These are phyloP conservation scores for Leptosomus discolor DNA, from an alignment of 2,113 vertebrate genomes.

Conservation along the genomic window DNA sequence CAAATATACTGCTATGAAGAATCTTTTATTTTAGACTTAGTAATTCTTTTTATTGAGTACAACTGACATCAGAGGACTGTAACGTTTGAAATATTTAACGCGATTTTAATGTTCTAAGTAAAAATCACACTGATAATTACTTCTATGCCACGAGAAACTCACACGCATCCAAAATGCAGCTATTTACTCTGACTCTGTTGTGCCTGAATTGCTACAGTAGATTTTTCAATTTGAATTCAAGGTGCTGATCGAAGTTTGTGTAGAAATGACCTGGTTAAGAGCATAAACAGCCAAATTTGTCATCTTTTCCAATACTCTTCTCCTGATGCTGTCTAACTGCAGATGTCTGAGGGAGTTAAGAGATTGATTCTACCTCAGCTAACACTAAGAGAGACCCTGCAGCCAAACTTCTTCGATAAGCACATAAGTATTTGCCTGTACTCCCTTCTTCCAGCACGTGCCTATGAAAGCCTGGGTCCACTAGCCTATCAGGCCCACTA, in stretches of 20 bases:
- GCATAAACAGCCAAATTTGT: not conserved
- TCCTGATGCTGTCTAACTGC: not conserved
- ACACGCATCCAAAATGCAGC: not conserved
- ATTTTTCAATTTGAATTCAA: not conserved
- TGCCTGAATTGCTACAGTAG: not conserved
- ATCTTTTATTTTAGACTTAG: not conserved
- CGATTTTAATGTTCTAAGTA: not conserved
- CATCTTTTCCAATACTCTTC: not conserved
- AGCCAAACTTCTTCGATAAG: not conserved
- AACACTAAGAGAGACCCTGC: not conserved
- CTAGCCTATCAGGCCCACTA: not conserved
- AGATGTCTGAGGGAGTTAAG: not conserved
- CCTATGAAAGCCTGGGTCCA: not conserved
- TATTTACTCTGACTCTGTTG: not conserved
- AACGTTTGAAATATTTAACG: not conserved
- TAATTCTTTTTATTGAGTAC: not conserved
- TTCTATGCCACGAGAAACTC: not conserved
- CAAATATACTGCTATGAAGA: not conserved
- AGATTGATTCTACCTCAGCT: not conserved
- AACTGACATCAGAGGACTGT: not conserved
- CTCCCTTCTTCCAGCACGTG: not conserved
- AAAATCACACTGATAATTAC: not conserved
- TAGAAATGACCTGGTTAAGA: not conserved
- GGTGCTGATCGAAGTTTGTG: not conserved
- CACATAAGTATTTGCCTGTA: not conserved